Evolutionary conservation across 1,140 invertebrate genomes (phyloP).

Genomic region (Drosophila sechellia): DNA sequence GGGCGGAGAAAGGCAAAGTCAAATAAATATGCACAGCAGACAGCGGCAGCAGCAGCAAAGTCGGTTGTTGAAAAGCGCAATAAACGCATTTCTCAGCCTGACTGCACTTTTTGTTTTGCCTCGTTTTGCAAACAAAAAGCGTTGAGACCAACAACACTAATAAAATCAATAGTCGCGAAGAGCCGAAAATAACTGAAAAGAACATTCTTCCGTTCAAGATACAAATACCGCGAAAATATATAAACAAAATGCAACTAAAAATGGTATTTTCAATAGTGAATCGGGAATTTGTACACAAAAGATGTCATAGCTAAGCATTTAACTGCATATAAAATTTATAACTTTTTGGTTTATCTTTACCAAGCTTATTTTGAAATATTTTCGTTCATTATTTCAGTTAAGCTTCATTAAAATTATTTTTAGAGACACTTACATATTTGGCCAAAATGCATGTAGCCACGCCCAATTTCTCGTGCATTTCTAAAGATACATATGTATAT

Average conservation of each 20-base stretch:
- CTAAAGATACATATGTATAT: conserved; percentile 9
- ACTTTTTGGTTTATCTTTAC: too few species aligned
- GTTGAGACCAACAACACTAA: conserved; percentile 11
- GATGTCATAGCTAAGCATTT: too few species aligned
- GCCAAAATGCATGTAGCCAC: conserved; percentile 18
- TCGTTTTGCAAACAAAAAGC: conserved; percentile 46
- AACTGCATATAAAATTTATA: too few species aligned
- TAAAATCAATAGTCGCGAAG: conserved; percentile 36
- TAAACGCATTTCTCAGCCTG: conserved; percentile 70
- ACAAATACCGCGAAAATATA: conserved; percentile 18
- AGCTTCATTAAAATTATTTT: conserved; percentile 1
- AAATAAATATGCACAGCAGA: conserved; percentile 61
- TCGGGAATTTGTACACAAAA: neutral
- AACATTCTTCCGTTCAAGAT: conserved; percentile 4
- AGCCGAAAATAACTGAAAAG: conserved; percentile 26
- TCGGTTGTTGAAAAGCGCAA: conserved; percentile 63
- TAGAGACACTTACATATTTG: conserved; percentile 6
- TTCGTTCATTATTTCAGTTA: neutral
- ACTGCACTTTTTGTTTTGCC: conserved; percentile 61
- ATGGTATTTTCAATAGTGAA: neutral
- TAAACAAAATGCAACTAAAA: conserved; percentile 7
- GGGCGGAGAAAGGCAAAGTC: conserved; percentile 20
- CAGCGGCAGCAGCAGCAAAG: conserved; percentile 13
- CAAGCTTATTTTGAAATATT: neutral
- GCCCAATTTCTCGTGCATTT: conserved; percentile 22